These are phyloP conservation scores for Xiphorhynchus erythropygius DNA, from an alignment of 2,797 vertebrate genomes.

Conservation along the genomic window DNA sequence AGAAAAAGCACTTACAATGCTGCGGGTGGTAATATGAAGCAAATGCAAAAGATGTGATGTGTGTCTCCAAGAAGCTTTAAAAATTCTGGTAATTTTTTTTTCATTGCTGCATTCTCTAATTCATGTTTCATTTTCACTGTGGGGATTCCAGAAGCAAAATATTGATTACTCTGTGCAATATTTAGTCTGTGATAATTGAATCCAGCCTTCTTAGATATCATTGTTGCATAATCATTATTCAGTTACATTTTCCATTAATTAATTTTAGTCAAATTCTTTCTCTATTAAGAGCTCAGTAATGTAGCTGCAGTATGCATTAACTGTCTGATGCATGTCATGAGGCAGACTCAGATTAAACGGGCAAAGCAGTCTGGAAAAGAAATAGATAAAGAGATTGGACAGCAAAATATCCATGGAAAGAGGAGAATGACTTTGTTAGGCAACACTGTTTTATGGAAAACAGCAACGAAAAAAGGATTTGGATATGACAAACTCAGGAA, in stretches of 20 bases:
- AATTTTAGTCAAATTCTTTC: slow-evolving; percentile 9
- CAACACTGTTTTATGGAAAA: background rate
- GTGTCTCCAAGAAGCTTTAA: background rate
- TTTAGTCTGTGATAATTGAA: slow-evolving; percentile 16
- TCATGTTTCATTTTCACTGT: background rate
- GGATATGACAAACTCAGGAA: background rate
- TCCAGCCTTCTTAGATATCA: background rate
- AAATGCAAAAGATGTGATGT: background rate
- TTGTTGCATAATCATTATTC: slow-evolving; percentile 7
- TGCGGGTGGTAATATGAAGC: background rate
- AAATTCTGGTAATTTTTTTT: background rate
- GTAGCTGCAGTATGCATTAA: background rate
- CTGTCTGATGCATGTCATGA: background rate
- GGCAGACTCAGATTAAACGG: background rate
- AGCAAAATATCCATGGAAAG: background rate
- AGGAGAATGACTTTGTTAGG: rapidly evolving
- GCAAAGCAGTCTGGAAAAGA: background rate
- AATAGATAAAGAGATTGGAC: background rate
- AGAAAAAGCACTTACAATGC: background rate
- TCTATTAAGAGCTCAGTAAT: slow-evolving; percentile 4
- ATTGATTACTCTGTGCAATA: background rate
- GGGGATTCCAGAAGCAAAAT: slow-evolving; percentile 21
- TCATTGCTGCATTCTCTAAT: background rate
- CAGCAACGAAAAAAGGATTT: background rate
- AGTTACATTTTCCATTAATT: slow-evolving; percentile 29